A percentile compares a stretch with the other conserved stretches of the same genome.
Conservation (phyloP, 2,113 vertebrate species). For the Tamias sibiricus region DNA sequence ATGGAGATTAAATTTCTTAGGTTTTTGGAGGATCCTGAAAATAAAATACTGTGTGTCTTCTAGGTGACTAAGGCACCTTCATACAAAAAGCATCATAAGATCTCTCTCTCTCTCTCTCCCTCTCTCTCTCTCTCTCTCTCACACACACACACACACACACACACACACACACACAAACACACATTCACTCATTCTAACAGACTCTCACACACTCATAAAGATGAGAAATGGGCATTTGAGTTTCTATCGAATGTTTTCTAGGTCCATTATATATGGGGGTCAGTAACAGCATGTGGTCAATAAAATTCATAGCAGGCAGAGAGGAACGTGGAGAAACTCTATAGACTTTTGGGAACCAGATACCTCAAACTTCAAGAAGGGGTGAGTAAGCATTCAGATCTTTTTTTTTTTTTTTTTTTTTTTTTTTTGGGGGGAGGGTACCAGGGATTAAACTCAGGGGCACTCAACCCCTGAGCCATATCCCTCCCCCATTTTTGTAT, state of each 20-base stretch:
- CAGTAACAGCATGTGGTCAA: conserved; percentile 32
- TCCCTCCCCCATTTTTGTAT: too few relatives aligned
- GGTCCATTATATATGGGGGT: conserved; percentile 50
- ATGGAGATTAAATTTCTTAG: conserved; percentile 37
- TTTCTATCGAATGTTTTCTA: conserved; percentile 66
- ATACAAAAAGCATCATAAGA: conserved; percentile 52
- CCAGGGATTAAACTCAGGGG: too few relatives aligned
- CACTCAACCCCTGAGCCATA: too few relatives aligned
- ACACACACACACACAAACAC: too few relatives aligned
- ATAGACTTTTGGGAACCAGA: conserved; percentile 26
- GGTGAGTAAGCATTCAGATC: too few relatives aligned
- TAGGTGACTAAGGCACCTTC: conserved; percentile 64
- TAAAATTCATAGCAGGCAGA: conserved; percentile 62
- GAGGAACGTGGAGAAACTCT: conserved; percentile 2
- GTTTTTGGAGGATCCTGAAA: conserved; percentile 39
- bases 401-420: too few relatives aligned
- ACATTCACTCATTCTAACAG: too few relatives aligned
- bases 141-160: too few relatives aligned
- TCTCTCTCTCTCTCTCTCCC: neutral
- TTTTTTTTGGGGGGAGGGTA: too few relatives aligned
- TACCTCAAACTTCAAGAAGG: neutral
- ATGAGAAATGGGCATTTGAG: conserved; percentile 72
- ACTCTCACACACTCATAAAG: conserved; percentile 45
- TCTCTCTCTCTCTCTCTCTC: neutral
- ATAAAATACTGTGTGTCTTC: conserved; percentile 63